A percentile compares a stretch with the other conserved stretches of the same genome.
These are phyloP conservation scores for Dendroctonus valens DNA, from an alignment of 1,140 invertebrate genomes.

Conservation along the genomic window DNA sequence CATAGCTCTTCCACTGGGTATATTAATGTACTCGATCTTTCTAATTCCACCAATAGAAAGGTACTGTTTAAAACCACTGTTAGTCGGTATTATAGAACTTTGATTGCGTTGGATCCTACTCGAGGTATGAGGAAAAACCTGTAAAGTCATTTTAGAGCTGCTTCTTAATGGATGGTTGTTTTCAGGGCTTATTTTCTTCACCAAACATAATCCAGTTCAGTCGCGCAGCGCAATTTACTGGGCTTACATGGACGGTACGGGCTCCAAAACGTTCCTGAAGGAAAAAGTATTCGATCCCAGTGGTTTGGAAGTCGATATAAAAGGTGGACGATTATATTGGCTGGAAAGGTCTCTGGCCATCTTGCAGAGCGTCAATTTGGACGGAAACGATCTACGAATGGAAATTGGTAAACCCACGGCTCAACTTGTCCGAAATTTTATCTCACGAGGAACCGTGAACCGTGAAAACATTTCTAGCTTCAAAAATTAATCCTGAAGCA, in stretches of 20 bases:
- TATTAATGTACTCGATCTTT: conserved; percentile 63
- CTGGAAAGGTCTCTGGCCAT: conserved; percentile 69
- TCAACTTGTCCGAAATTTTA: too few species aligned
- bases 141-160: not conserved
- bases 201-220: conserved; percentile 49
- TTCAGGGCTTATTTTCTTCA: conserved; percentile 72
- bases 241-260: conserved; percentile 79
- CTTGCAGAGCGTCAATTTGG: conserved; percentile 75
- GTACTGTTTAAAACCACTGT: conserved; percentile 56
- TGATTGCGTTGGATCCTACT: conserved; percentile 69
- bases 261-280: conserved; percentile 55
- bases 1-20: conserved; percentile 64
- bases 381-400: conserved; percentile 67
- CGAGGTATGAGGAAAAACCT: conserved; percentile 37
- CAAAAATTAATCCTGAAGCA: too few species aligned
- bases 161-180: not conserved
- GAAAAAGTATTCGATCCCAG: conserved; percentile 77
- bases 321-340: conserved; percentile 71
- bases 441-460: too few species aligned
- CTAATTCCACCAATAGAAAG: conserved; percentile 54
- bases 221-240: conserved; percentile 57
- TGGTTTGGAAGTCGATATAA: conserved; percentile 81
- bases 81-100: conserved; percentile 56
- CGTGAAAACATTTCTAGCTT: too few species aligned
- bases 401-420: conserved; percentile 48